Base-by-base conservation (phyloP, 2,797 vertebrate species). In the Lacerta agilis region DNA sequence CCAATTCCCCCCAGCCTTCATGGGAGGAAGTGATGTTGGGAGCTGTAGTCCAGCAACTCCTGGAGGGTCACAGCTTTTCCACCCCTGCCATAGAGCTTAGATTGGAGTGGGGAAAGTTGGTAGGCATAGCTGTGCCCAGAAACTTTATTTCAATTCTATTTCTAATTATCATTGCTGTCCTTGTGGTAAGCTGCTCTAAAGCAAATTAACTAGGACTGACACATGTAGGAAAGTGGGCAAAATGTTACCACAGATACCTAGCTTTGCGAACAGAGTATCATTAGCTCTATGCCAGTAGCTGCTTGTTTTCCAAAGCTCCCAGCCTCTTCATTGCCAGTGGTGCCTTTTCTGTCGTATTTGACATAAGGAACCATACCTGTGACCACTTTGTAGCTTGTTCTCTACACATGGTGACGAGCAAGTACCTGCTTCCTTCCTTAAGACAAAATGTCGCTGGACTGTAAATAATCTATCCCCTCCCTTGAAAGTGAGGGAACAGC, bases 11-110 rank as follows among this genome's bases (percentile, higher is more conserved):
- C 58, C 5, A 5, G 58, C 58, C 17, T 17, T 4, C 18, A 61
- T 61, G 58, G 58, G 33, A 33, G 33, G 33, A 33, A 15, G 18
- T 61, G 15, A 18, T 61, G 58, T 61, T 61, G 58, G 58, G 17
- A 61, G 18, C 58, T 61, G 58, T 18, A 58, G 17, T 61, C 17
- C 17, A 61, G 58, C 58, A 61, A 61, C 58, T 17, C 5, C 58
- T 61, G 58, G 4, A 61, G 58, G 58, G 58, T 1, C 58, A 61
- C 58, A 61, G 15, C 58, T 61, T 61, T 61, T 20, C 58, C 58
- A 61, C 58, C 58, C 58, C 17, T 61, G 58, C n/a, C n/a, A 1
- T 0, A 0, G 78, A 55, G 25, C 36, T 77, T 45, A 83, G 20
- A 5, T 13, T 29, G 27, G 41, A 58, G 27, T 38, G 38, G 29